Conservation (phyloP, 2,888 invertebrate species). For the Lepas anatifera region DNA sequence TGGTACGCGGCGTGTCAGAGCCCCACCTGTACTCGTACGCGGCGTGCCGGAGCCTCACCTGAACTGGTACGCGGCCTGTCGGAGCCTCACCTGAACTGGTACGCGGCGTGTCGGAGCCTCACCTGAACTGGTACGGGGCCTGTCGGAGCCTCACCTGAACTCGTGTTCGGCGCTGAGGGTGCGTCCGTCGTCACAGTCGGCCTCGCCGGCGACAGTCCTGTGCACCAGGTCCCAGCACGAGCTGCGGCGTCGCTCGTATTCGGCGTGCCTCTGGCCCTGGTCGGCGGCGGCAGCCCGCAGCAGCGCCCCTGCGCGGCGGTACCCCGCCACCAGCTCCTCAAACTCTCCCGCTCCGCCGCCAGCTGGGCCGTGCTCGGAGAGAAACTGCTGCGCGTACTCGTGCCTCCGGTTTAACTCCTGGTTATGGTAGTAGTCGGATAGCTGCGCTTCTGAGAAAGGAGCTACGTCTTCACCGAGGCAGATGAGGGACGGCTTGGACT, state of each 20-base stretch:
- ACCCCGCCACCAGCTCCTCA: neutral
- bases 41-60: too few species aligned
- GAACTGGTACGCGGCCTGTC: too few species aligned
- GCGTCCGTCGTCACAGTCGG: neutral
- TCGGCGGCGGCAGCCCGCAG: neutral
- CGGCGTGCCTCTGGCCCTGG: neutral
- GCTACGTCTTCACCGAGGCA: neutral
- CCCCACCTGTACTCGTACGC: too few species aligned
- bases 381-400: neutral
- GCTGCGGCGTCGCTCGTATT: neutral
- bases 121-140: too few species aligned
- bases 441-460: neutral
- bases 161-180: neutral
- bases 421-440: neutral
- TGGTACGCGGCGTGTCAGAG: too few species aligned
- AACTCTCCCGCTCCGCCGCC: neutral
- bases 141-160: too few species aligned
- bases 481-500: neutral
- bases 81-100: too few species aligned
- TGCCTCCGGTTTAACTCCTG: neutral
- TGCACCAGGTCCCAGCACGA: slow-evolving; percentile 1
- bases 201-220: neutral
- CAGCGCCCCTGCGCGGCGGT: neutral
- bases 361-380: neutral
- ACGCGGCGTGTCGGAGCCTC: too few species aligned